These are phyloP conservation scores for Sphaeramia orbicularis DNA, from an alignment of 2,797 vertebrate genomes.

Conservation along the genomic window DNA sequence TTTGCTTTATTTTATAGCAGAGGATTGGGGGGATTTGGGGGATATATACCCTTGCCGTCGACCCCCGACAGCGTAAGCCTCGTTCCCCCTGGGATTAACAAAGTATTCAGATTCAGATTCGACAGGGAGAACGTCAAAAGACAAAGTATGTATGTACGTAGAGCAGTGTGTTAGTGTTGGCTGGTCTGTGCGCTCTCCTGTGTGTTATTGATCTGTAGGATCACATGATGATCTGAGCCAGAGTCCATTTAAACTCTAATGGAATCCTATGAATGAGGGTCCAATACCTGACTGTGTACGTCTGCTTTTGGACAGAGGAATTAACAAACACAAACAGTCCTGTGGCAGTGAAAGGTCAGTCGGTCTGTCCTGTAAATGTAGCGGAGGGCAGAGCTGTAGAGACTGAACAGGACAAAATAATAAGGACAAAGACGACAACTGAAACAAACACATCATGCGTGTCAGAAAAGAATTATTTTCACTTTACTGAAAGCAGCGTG, in stretches of 20 bases:
- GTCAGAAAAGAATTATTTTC: too few relatives aligned
- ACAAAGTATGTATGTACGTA: background rate
- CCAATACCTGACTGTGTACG: background rate
- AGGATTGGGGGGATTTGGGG: too few relatives aligned
- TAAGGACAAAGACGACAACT: too few relatives aligned
- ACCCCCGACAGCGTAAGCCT: too few relatives aligned
- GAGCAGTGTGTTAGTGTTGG: background rate
- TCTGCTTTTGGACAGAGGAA: background rate
- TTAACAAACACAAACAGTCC: background rate
- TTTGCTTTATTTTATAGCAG: too few relatives aligned
- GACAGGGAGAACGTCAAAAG: too few relatives aligned
- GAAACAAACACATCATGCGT: too few relatives aligned
- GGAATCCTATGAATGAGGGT: background rate
- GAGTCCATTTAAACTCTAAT: background rate
- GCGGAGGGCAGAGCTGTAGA: background rate
- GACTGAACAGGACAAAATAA: too few relatives aligned
- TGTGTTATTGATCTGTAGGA: background rate
- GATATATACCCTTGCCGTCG: too few relatives aligned
- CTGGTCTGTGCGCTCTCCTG: background rate
- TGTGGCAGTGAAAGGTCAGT: background rate
- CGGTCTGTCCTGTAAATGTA: background rate
- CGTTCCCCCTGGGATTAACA: too few relatives aligned
- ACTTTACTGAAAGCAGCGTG: too few relatives aligned
- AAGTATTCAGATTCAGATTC: too few relatives aligned
- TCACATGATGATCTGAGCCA: slow-evolving; percentile 17